Percentiles rank a stretch among this genome's conserved stretches.
These are phyloP conservation scores for Dicrostonyx torquatus DNA, from an alignment of 2,797 vertebrate genomes.

Conservation along the genomic window DNA sequence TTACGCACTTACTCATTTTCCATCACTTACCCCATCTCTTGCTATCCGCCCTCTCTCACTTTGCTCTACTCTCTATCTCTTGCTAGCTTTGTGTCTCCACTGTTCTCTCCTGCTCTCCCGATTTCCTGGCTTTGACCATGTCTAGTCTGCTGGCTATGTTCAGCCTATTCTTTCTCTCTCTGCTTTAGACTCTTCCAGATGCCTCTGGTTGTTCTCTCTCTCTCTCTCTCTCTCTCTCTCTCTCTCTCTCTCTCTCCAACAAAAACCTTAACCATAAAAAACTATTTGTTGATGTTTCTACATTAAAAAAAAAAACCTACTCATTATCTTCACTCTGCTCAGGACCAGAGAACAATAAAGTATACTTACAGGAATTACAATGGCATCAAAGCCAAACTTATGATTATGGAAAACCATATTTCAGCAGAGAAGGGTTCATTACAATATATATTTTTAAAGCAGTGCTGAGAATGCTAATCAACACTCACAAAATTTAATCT, in stretches of 20 bases:
- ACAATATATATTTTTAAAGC: conserved; percentile 72
- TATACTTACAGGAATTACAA: conserved; percentile 20
- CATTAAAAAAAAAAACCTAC: conserved; percentile 27
- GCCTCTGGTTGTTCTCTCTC: not conserved
- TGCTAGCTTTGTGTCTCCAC: not conserved
- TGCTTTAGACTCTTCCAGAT: not conserved
- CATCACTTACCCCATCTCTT: not conserved
- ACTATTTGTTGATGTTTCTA: conserved; percentile 18
- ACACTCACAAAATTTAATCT: conserved; percentile 66
- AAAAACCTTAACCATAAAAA: not conserved
- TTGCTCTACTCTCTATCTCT: not conserved
- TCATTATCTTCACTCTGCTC: conserved; percentile 34
- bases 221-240: not conserved
- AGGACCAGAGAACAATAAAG: conserved; percentile 60
- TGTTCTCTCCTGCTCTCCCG: not conserved
- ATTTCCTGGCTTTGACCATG: not conserved
- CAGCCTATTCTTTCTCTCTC: not conserved
- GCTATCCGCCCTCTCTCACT: not conserved
- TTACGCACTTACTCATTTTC: not conserved
- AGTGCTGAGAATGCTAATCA: conserved; percentile 72
- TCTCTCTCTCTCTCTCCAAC: not conserved
- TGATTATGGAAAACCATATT: conserved; percentile 40
- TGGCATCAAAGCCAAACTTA: conserved; percentile 51
- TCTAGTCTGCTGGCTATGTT: not conserved
- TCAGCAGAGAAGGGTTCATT: conserved; percentile 60